phyloP scores from a whole-genome alignment of 1,140 invertebrate species.

The Ceratosolen fusciceps region DNA sequence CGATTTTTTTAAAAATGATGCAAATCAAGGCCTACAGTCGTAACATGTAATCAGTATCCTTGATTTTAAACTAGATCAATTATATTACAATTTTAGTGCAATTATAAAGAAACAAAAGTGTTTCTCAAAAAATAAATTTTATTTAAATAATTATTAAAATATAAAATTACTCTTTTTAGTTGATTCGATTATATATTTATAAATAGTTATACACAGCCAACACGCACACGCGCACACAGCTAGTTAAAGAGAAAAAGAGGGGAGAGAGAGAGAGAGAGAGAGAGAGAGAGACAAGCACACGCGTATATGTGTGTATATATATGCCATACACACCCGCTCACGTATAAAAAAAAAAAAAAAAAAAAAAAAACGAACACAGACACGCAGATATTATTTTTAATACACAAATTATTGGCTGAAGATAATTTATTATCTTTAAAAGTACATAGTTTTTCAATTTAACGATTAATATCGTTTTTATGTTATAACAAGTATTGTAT shows the following conservation, averaged over 20 bases:
- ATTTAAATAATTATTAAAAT: conserved; percentile 14
- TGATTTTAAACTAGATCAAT: conserved; percentile 38
- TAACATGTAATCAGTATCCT: conserved; percentile 20
- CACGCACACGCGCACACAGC: too few species aligned
- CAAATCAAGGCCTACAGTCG: conserved; percentile 17
- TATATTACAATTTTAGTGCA: conserved; percentile 37
- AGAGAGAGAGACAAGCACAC: too few species aligned
- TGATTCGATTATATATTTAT: conserved; percentile 6
- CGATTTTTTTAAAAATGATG: conserved; percentile 17
- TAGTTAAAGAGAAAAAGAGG: too few species aligned
- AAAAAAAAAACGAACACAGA: too few species aligned
- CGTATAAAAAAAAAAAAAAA: too few species aligned
- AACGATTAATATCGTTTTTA: not conserved
- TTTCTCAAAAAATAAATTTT: conserved; percentile 22
- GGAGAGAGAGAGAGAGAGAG: too few species aligned
- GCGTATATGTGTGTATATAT: too few species aligned
- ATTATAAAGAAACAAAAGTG: conserved; percentile 16
- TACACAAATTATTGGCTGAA: not conserved
- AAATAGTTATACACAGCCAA: too few species aligned
- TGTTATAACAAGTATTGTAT: not conserved
- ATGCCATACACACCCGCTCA: too few species aligned
- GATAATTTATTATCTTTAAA: conserved; percentile 8
- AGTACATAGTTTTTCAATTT: not conserved
- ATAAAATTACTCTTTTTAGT: not conserved
- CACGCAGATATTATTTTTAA: not conserved